phyloP scores from a whole-genome alignment of 2,797 vertebrate species.

The Lacerta agilis region DNA sequence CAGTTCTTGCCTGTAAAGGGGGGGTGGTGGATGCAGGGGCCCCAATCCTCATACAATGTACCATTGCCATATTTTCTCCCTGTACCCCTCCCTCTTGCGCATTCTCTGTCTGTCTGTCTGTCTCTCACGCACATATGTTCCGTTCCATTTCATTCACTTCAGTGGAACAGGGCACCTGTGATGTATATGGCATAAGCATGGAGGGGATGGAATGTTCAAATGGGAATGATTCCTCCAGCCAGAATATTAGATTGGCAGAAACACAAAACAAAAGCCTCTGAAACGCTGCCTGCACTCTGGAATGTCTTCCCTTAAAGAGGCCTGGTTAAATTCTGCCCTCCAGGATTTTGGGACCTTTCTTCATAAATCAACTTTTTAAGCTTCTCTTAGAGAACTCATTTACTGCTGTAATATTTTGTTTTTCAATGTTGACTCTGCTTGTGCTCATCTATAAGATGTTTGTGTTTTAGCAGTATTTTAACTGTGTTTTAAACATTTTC shows the following conservation, averaged over 20 bases:
- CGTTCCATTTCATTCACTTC: background rate
- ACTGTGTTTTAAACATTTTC: too few relatives aligned
- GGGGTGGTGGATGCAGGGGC: too few relatives aligned
- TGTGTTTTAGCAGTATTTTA: background rate
- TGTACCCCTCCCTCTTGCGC: too few relatives aligned
- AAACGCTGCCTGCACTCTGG: background rate
- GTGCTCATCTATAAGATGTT: too few relatives aligned
- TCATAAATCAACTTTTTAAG: background rate
- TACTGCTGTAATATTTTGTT: background rate
- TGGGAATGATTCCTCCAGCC: background rate
- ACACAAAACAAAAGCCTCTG: too few relatives aligned
- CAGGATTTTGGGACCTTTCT: background rate
- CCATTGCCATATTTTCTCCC: too few relatives aligned
- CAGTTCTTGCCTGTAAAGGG: too few relatives aligned
- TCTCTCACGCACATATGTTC: background rate
- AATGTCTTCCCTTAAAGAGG: background rate
- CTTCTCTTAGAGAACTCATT: background rate
- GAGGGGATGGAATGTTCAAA: background rate
- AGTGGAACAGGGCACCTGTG: background rate
- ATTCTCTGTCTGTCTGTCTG: too few relatives aligned
- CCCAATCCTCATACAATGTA: too few relatives aligned
- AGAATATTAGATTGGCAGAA: background rate
- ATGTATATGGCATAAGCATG: background rate
- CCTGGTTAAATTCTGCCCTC: background rate
- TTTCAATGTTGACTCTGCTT: background rate